Evolutionary conservation across 2,888 invertebrate genomes (phyloP), one percentile per base, ranked within the genome.

Genomic region (Rhingia rostrata): DNA sequence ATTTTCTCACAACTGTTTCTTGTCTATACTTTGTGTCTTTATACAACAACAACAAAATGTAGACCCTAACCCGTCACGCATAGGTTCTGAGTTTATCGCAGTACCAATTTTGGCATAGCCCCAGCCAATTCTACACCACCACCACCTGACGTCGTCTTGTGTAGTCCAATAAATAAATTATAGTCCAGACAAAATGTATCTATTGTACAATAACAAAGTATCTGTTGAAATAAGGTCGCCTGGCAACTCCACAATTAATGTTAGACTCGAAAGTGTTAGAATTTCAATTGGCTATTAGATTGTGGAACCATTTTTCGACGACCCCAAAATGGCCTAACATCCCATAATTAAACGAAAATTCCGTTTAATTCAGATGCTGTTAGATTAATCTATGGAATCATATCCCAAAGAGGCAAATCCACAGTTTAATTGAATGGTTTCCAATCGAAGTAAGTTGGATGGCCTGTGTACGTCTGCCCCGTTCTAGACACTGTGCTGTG

Each of bases 61-160:
- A 61, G 60, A 54, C 69, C 49, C 10, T 37, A 75, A 5, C 12
- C 14, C 77, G 81, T 77, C 77, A 77, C 82, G 82, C 82, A 82
- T 60, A 58, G 35, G 66, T 82, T 82, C 77, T 77, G 77, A 77
- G 75, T 30, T 51, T 56, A 54, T 63, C 56, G 49, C 14, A 43
- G 37, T 22, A 35, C 66, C 74, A 61, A 61, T 56, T 82, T 82
- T 43, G 72, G 82, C 30, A 22, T 41, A 66, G 14, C 1, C 22
- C 22, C 22, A 22, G 22, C 22, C 22, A 22, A 2, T 22, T 22
- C 22, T 1, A 22, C 22, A 22, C 22, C 69, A 63, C 22, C 43
- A 67, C 73, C 47, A 61, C 47, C 32, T 10, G 53, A 32, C 12
- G 6, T 39, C 41, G 12, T 12, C 12, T 12, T 35, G 4, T 49